Conservation (phyloP, 2,113 vertebrate genomes). For the Rhinolophus sinicus region DNA sequence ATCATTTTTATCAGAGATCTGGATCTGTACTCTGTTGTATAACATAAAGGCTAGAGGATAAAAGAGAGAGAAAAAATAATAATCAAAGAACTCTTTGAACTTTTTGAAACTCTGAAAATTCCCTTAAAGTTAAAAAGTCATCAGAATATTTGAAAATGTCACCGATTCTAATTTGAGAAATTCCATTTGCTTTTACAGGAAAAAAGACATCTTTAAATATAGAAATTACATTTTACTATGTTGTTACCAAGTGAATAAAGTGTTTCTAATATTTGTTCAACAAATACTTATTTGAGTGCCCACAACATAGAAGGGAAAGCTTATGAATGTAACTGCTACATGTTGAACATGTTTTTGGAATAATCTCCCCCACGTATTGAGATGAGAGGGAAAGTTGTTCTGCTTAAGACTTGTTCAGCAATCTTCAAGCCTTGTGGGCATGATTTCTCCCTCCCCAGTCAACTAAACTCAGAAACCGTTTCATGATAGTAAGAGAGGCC, state of each 20-base stretch:
- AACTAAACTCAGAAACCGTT: slow-evolving; percentile 23
- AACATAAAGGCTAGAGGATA: slow-evolving; percentile 50
- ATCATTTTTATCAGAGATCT: slow-evolving; percentile 61
- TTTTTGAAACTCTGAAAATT: slow-evolving; percentile 73
- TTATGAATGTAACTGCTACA: neutral
- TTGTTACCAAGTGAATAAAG: slow-evolving; percentile 26
- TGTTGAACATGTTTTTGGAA: neutral
- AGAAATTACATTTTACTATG: slow-evolving; percentile 37
- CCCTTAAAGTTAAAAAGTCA: slow-evolving; percentile 72
- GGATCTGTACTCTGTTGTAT: neutral
- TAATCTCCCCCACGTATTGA: neutral
- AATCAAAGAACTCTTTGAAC: slow-evolving; percentile 73
- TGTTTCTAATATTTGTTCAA: slow-evolving; percentile 36
- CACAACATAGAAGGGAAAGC: neutral
- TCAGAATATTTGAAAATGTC: slow-evolving; percentile 71
- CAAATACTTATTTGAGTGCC: slow-evolving; percentile 2
- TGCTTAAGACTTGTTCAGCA: neutral
- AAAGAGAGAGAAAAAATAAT: neutral
- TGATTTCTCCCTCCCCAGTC: neutral
- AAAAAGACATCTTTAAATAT: slow-evolving; percentile 21
- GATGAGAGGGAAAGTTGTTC: neutral
- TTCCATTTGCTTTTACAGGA: slow-evolving; percentile 49
- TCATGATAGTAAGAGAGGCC: neutral
- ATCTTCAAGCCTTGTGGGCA: neutral
- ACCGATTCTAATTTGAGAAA: slow-evolving; percentile 64